These are phyloP conservation scores for Schlechtendalia chinensis DNA, from an alignment of 1,140 invertebrate species.

Conservation along the genomic window DNA sequence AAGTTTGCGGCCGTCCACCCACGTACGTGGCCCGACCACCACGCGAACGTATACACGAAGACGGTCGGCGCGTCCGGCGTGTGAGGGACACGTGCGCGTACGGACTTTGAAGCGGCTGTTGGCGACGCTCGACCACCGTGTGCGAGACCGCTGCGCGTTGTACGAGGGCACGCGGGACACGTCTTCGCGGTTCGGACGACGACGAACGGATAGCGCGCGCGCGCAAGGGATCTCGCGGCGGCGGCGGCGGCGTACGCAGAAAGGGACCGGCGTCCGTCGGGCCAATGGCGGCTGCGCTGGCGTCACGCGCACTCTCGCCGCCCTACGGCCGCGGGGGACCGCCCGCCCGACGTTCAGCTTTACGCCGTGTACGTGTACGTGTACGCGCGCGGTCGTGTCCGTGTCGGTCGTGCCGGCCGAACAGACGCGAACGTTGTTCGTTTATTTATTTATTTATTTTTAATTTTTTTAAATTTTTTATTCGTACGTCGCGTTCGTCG, in stretches of 20 bases:
- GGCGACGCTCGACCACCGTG: too few species aligned
- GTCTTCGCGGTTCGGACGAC: background rate
- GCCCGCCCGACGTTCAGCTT: background rate
- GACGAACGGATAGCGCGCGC: background rate
- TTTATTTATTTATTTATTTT: too few species aligned
- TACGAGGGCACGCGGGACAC: background rate
- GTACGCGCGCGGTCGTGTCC: background rate
- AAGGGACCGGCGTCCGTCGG: constrained; percentile 21
- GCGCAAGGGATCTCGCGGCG: background rate
- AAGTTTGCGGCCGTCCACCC: too few species aligned
- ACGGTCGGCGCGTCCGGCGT: too few species aligned
- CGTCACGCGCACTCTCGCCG: constrained; percentile 12
- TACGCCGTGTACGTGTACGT: background rate
- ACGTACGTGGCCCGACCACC: too few species aligned
- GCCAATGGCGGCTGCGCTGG: background rate
- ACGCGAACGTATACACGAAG: too few species aligned
- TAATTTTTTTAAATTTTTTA: too few species aligned
- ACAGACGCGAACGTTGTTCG: background rate
- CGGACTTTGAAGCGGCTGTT: too few species aligned
- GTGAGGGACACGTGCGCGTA: too few species aligned
- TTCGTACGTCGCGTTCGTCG: too few species aligned
- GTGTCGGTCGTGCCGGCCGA: background rate
- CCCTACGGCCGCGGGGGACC: constrained; percentile 25
- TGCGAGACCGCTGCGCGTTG: too few species aligned
- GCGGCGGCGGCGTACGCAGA: background rate